Percentiles rank a stretch among this genome's conserved stretches.
phyloP scores from a whole-genome alignment of 2,797 vertebrate species.

The Semaprochilodus insignis region DNA sequence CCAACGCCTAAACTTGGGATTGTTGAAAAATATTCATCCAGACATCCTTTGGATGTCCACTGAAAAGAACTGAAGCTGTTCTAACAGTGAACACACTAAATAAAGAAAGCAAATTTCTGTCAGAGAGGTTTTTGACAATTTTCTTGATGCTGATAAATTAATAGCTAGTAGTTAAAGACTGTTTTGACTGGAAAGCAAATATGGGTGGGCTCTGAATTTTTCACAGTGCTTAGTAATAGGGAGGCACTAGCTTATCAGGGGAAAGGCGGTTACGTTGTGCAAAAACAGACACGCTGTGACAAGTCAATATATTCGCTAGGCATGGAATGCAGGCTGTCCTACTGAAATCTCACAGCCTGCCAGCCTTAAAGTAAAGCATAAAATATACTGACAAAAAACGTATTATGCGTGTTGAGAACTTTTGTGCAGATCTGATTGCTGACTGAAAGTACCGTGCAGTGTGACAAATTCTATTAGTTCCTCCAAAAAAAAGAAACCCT shows the following conservation, averaged over 20 bases:
- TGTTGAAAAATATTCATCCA: too few species aligned
- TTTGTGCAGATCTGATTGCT: not conserved
- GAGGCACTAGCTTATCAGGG: not conserved
- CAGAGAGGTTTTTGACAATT: too few species aligned
- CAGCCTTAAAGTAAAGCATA: not conserved
- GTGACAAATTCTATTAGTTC: constrained; percentile 6
- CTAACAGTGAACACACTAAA: too few species aligned
- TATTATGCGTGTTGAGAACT: not conserved
- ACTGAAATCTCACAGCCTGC: not conserved
- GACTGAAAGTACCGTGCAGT: not conserved
- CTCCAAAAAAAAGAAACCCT: not conserved
- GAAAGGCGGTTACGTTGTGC: not conserved
- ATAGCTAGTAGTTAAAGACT: too few species aligned
- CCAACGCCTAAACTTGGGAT: too few species aligned
- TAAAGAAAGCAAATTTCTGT: too few species aligned
- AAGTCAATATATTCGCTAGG: not conserved
- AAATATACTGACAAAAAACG: not conserved
- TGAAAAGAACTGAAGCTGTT: too few species aligned
- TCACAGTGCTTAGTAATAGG: too few species aligned
- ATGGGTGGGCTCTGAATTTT: too few species aligned
- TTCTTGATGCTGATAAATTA: too few species aligned
- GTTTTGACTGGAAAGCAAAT: too few species aligned
- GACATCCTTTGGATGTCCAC: too few species aligned
- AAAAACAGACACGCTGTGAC: not conserved
- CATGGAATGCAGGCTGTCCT: not conserved